These are phyloP conservation scores for Melanostoma mellinum DNA, from an alignment of 2,888 invertebrate genomes.

Conservation along the genomic window DNA sequence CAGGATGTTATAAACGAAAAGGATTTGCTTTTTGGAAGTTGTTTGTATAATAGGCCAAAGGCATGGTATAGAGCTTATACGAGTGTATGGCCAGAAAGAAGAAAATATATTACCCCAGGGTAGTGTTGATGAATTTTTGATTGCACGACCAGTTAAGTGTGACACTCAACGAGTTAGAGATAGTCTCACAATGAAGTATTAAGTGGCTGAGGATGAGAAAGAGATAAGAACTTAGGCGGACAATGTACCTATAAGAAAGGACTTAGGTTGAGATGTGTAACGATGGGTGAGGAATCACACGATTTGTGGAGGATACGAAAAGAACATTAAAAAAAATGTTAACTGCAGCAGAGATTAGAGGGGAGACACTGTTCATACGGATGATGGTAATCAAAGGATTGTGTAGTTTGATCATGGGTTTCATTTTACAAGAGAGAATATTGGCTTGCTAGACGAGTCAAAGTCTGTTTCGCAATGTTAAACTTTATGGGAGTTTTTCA, in stretches of 20 bases:
- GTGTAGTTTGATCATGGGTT: too few relatives aligned
- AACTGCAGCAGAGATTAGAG: too few relatives aligned
- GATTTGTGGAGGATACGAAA: too few relatives aligned
- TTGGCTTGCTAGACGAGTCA: too few relatives aligned
- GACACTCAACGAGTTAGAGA: constrained; percentile 41
- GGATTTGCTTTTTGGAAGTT: constrained; percentile 51
- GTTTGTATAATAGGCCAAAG: not conserved
- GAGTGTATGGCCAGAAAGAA: not conserved
- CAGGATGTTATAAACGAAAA: constrained; percentile 36
- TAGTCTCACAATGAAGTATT: constrained; percentile 51
- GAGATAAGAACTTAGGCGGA: constrained; percentile 8
- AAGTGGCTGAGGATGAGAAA: constrained; percentile 21
- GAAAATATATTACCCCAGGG: constrained; percentile 38
- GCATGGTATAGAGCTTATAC: too few relatives aligned
- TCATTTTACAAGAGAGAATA: too few relatives aligned
- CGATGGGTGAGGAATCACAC: too few relatives aligned
- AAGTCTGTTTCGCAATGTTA: too few relatives aligned
- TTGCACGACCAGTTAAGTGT: constrained; percentile 61
- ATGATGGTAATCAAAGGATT: too few relatives aligned
- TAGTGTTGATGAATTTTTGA: constrained; percentile 65
- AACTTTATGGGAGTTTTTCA: too few relatives aligned
- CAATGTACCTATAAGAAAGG: not conserved
- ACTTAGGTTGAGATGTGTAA: not conserved
- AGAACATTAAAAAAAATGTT: too few relatives aligned
- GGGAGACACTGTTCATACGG: too few relatives aligned